These are phyloP conservation scores for Gobio occitaniae DNA, from an alignment of 2,797 vertebrate genomes.

Conservation along the genomic window DNA sequence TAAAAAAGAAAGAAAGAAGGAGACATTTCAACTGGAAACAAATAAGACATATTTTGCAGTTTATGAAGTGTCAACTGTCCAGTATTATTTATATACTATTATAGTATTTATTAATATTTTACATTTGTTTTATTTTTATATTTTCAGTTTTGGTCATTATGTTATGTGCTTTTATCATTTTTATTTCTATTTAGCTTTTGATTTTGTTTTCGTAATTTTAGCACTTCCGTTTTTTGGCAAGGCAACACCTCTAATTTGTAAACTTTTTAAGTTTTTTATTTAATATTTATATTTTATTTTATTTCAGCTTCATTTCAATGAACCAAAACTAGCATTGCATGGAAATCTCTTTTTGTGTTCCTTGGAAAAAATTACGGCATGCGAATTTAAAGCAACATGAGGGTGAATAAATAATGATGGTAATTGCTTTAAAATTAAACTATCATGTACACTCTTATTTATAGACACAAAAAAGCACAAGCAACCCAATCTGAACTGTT, in stretches of 20 bases:
- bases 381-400: not conserved
- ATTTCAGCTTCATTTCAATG: not conserved
- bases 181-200: not conserved
- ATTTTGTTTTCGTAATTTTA: not conserved
- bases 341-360: not conserved
- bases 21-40: not conserved
- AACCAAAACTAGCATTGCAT: not conserved
- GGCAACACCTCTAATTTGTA: not conserved
- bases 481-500: conserved; percentile 34
- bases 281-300: not conserved
- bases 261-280: not conserved
- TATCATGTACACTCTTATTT: conserved; percentile 14
- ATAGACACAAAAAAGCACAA: conserved; percentile 30
- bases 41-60: not conserved
- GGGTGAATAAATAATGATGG: not conserved
- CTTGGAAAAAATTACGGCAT: not conserved
- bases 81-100: not conserved
- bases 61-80: not conserved
- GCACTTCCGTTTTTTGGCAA: not conserved
- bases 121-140: not conserved
- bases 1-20: no score
- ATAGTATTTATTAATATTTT: not conserved
- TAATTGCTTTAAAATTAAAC: not conserved
- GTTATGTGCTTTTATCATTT: not conserved
- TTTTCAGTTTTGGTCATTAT: not conserved